Percentiles rank a stretch among this genome's conserved stretches.
Evolutionary conservation across 2,888 invertebrate genomes (phyloP).

Genomic region (Mantis religiosa): DNA sequence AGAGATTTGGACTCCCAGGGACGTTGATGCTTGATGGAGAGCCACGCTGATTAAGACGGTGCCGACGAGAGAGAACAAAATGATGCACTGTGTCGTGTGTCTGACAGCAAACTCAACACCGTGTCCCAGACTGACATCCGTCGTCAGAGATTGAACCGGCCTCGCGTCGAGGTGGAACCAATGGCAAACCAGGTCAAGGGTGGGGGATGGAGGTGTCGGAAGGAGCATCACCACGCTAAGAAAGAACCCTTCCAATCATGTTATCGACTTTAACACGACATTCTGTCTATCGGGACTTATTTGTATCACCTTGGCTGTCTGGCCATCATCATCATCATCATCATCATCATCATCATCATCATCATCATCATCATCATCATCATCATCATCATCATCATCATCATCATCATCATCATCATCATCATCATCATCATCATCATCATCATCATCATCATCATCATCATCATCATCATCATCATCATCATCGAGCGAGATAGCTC

Average conservation of each 20-base stretch:
- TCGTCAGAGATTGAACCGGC: neutral
- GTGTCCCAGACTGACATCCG: neutral
- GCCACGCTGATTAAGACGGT: neutral
- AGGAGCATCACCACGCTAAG: neutral
- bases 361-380: too few relatives aligned
- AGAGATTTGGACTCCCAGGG: neutral
- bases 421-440: too few relatives aligned
- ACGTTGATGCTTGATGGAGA: neutral
- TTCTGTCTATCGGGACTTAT: too few relatives aligned
- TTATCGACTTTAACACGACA: neutral
- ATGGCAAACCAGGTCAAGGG: constrained; percentile 10
- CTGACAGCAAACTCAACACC: neutral
- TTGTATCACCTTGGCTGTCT: too few relatives aligned
- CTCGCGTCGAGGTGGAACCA: neutral
- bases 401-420: too few relatives aligned
- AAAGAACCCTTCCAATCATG: neutral
- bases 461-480: too few relatives aligned
- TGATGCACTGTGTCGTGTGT: neutral
- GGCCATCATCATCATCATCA: too few relatives aligned
- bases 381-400: too few relatives aligned
- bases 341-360: too few relatives aligned
- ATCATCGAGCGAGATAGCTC: too few relatives aligned
- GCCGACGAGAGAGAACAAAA: neutral
- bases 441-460: too few relatives aligned
- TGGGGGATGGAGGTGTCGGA: neutral